These are phyloP conservation scores for Drosophila oshimai DNA, from an alignment of 1,140 invertebrate genomes.

Conservation along the genomic window DNA sequence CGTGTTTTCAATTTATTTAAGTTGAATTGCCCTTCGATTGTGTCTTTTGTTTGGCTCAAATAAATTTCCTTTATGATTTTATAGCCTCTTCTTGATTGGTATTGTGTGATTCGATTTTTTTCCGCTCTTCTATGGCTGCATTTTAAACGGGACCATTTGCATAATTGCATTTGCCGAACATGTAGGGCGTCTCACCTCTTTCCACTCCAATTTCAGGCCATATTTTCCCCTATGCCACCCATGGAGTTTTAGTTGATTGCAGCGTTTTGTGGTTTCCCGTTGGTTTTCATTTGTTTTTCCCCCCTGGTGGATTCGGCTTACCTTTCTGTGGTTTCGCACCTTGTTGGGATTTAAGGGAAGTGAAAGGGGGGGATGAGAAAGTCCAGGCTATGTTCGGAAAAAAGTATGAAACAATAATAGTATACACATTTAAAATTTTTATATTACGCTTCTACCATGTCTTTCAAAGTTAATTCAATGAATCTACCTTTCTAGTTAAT, in stretches of 20 bases:
- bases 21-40: slow-evolving; percentile 51
- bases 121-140: slow-evolving; percentile 28
- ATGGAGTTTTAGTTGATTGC: slow-evolving; percentile 47
- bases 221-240: slow-evolving; percentile 31
- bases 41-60: slow-evolving; percentile 1
- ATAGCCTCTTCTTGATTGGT: slow-evolving; percentile 29
- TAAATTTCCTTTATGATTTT: slow-evolving; percentile 29
- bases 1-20: slow-evolving; percentile 65
- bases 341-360: slow-evolving; percentile 13
- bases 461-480: no score
- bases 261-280: slow-evolving; percentile 63
- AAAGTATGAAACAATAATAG: no score
- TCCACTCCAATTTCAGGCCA: slow-evolving; percentile 21
- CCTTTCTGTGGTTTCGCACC: slow-evolving; percentile 67
- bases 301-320: slow-evolving; percentile 20
- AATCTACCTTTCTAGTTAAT: no score
- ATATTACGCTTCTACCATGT: no score
- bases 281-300: slow-evolving; percentile 10
- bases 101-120: slow-evolving; percentile 16
- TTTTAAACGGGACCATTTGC: slow-evolving; percentile 42
- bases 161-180: slow-evolving; percentile 58
- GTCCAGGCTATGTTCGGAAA: neutral
- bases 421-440: no score
- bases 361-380: slow-evolving; percentile 5
- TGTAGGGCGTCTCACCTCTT: slow-evolving; percentile 16